Conservation (phyloP, 2,797 vertebrate genomes). For the Hippoglossus hippoglossus region DNA sequence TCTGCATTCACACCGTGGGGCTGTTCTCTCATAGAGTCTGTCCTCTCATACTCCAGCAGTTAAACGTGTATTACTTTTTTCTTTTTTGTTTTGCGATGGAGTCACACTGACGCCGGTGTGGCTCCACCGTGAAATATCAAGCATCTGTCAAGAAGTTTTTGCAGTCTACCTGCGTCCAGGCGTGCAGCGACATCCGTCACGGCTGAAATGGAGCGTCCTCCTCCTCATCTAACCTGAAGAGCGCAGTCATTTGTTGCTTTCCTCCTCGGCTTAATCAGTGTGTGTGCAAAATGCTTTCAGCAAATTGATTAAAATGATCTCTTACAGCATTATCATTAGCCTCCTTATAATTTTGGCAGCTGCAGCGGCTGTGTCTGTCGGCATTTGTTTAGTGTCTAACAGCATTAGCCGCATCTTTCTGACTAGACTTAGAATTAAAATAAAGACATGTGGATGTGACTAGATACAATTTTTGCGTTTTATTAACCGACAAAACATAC, state of each 20-base stretch:
- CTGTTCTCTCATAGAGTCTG: not conserved
- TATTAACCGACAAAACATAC: slow-evolving; percentile 31
- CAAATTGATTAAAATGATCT: slow-evolving; percentile 62
- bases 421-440: slow-evolving; percentile 11
- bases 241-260: slow-evolving; percentile 33
- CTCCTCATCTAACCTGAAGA: slow-evolving; percentile 33
- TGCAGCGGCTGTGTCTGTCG: slow-evolving; percentile 12
- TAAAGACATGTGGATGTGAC: slow-evolving; percentile 28
- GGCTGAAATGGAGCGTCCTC: slow-evolving; percentile 19
- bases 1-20: slow-evolving; percentile 55
- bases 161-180: slow-evolving; percentile 39
- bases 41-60: slow-evolving; percentile 42
- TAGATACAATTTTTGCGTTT: slow-evolving; percentile 8
- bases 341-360: slow-evolving; percentile 26
- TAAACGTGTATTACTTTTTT: slow-evolving; percentile 45
- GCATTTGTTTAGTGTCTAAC: slow-evolving; percentile 23
- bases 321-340: slow-evolving; percentile 40
- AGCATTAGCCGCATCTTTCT: not conserved
- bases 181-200: slow-evolving; percentile 34
- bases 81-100: not conserved
- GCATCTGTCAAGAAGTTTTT: slow-evolving; percentile 31
- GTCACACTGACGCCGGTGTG: not conserved
- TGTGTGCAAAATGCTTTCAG: slow-evolving; percentile 35
- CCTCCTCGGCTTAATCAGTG: slow-evolving; percentile 33
- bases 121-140: slow-evolving; percentile 53